Evolutionary conservation across 2,888 invertebrate genomes (phyloP), one percentile per base, ranked within the genome.

Genomic region (Embidobia sp.): DNA sequence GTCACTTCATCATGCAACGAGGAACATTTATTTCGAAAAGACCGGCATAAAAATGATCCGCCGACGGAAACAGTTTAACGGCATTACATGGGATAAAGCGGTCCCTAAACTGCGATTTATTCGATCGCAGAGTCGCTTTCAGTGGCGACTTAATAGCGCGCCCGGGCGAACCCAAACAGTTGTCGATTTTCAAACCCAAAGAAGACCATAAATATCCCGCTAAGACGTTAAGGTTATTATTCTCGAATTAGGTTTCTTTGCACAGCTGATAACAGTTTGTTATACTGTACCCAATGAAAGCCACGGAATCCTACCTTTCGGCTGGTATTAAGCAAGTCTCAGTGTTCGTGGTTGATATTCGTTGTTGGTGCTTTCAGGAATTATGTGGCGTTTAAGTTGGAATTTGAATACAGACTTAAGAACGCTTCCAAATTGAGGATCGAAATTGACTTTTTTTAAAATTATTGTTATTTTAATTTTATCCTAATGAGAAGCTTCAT

Each of bases 41-140:
- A 10, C 7, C 22, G 27, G 19, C 18, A 16, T 61, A 35, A 33
- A 46, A 66, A 46, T 19, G 27, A 16, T 35, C 48, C 37, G 29
- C 40, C 19, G 10, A 15, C 31, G 42, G 31, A 33, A 61, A 61
- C 46, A 46, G 26, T 46, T 61, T 46, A 46, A 61, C 35, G 35
- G 46, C 46, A 10, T 46, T 19, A 37, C 35, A 18, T 13, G 18
- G 31, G 19, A 51, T 64, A 51, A 51, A 51, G 31, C 42, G 42
- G 51, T 64, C 64, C 33, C 64, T 51, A 64, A 64, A 64, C 13
- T 64, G n/a, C 51, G 42, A 64, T 64, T 51, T 64, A 64, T 63
- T 15, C 16, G 3, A 8, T n/a, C n/a, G n/a, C 15, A 22, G 19
- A 13, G 5, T 10, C 15, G 42, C 64, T 64, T 64, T 64, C 51